Percentiles rank a stretch among this genome's conserved stretches.
phyloP scores from a whole-genome alignment of 2,797 vertebrate genomes.

The Betta splendens region DNA sequence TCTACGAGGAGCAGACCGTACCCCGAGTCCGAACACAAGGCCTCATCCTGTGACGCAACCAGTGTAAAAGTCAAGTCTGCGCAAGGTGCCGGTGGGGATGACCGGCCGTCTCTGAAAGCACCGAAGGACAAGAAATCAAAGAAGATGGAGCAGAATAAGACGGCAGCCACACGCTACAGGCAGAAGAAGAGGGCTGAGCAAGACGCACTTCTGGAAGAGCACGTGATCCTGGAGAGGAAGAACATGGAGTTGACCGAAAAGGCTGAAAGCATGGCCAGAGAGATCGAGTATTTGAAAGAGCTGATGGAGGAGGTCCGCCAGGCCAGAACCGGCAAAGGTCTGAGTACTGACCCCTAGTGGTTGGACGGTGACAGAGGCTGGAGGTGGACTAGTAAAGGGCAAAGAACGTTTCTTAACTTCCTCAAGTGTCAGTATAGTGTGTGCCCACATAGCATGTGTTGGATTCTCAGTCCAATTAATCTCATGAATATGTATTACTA shows the following conservation, averaged over 20 bases:
- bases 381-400: constrained; percentile 14
- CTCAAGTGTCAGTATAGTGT: constrained; percentile 19
- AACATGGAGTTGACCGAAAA: constrained; percentile 88
- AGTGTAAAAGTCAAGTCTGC: constrained; percentile 45
- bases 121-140: constrained; percentile 89
- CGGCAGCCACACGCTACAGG: constrained; percentile 91
- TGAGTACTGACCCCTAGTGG: constrained; percentile 61
- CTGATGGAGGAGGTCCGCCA: constrained; percentile 90
- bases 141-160: constrained; percentile 99
- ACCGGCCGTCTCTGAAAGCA: constrained; percentile 57
- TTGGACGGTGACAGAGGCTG: neutral
- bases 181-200: constrained; percentile 92
- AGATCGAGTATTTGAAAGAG: constrained; percentile 95
- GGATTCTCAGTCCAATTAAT: constrained; percentile 9
- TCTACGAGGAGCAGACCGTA: constrained; percentile 69
- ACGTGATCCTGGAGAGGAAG: constrained; percentile 83
- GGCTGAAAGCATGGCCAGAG: constrained; percentile 88
- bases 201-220: constrained; percentile 80
- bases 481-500: neutral
- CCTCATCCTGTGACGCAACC: constrained; percentile 46
- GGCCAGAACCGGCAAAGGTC: constrained; percentile 77
- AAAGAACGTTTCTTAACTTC: constrained; percentile 18
- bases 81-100: constrained; percentile 15
- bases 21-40: constrained; percentile 70
- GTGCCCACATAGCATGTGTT: constrained; percentile 28